Conservation (phyloP, 1,140 invertebrate species). For the Dendroctonus valens region DNA sequence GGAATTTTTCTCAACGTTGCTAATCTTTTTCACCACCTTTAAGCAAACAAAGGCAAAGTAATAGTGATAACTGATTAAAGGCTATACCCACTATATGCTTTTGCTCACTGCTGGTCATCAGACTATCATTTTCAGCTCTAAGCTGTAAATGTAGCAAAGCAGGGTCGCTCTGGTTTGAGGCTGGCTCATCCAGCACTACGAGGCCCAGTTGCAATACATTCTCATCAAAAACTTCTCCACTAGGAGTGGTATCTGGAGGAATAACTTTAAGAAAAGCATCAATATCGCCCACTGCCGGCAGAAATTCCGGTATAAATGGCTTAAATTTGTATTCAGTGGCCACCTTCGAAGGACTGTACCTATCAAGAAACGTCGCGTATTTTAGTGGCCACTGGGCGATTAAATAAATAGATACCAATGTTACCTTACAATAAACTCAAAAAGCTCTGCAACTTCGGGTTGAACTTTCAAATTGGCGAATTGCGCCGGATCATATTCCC, state of each 20-base stretch:
- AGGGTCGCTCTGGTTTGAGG: constrained; percentile 91
- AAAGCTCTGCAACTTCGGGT: constrained; percentile 86
- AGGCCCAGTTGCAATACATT: constrained; percentile 64
- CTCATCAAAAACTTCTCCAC: constrained; percentile 46
- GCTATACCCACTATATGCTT: constrained; percentile 31
- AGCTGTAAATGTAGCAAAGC: constrained; percentile 91
- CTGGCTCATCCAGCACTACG: constrained; percentile 90
- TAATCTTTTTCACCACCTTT: constrained; percentile 76
- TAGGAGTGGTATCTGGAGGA: constrained; percentile 66
- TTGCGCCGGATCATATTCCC: constrained; percentile 80
- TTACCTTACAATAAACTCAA: constrained; percentile 89
- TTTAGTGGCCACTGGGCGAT: background rate
- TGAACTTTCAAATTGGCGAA: constrained; percentile 82
- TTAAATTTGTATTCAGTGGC: constrained; percentile 87
- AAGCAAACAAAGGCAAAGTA: background rate
- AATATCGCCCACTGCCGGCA: constrained; percentile 96
- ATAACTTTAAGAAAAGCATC: constrained; percentile 95
- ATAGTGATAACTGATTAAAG: background rate
- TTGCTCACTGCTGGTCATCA: constrained; percentile 9
- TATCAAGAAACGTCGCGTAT: constrained; percentile 44
- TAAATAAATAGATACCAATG: constrained; percentile 31
- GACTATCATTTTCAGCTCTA: constrained; percentile 67
- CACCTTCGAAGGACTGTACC: constrained; percentile 89
- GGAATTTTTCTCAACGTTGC: constrained; percentile 79
- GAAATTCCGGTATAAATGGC: constrained; percentile 95